Base-by-base conservation (phyloP, 2,888 invertebrate genomes). In the Oithona nana region DNA sequence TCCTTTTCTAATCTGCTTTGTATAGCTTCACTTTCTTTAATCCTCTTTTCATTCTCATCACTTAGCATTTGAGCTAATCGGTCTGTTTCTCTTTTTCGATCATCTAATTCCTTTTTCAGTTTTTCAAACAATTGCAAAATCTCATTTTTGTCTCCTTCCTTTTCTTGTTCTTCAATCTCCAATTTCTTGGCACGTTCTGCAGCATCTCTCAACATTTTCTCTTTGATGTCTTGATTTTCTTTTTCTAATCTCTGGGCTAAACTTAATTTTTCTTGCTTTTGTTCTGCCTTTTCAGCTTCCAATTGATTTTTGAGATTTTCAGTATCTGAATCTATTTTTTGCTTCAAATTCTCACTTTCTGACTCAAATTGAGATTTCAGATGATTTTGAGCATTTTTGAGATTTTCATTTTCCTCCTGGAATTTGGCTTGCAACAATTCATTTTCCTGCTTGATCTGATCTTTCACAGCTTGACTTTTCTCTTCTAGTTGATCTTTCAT, bases 1-100 rank as follows among this genome's bases (percentile, higher is more conserved):
- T 39, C 26, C 31, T 24, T 57, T 29, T 66, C 59, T 26, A 59
- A 22, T 26, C 59, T 59, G 4, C n/a, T 24, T 59, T 48, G 20
- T 13, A 59, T 31, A 3, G 11, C 22, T 26, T 59, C 59, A 22
- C 24, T 28, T 24, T 59, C 59, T 26, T 22, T 26, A 24, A 13
- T 59, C 48, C 59, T n/a, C 26, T 59, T 54, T 11, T 54, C 54
- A 54, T 54, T 54, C 26, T 54, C 54, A 24, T 54, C 26, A 26
- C 24, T 26, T 20, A 54, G 22, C 16, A 54, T 16, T 26, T 54
- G 22, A 24, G 24, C 22, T 54, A 54, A 26, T 24, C 26, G 13
- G 16, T 54, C 54, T 3, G 22, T 54, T 4, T 54, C 54, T 24
- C 26, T 20, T 26, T 54, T 54, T 3, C 54, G 16, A 20, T 54